These are phyloP conservation scores for Nerophis ophidion DNA, from an alignment of 2,113 vertebrate species.

Conservation along the genomic window DNA sequence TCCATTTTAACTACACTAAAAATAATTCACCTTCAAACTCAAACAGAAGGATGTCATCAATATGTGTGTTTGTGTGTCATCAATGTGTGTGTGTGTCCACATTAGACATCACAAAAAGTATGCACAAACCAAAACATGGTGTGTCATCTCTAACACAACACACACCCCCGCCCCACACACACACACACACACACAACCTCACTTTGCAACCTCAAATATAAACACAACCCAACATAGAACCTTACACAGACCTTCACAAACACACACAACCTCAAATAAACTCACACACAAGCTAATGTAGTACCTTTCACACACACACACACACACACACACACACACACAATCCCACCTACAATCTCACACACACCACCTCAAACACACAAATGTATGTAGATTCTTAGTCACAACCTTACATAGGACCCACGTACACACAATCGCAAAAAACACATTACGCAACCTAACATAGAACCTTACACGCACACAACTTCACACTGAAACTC, in stretches of 20 bases:
- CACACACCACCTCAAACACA: background rate
- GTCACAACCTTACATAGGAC: too few relatives aligned
- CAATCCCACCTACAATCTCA: too few relatives aligned
- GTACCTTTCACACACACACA: too few relatives aligned
- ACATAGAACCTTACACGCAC: background rate
- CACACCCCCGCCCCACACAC: too few relatives aligned
- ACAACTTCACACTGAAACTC: constrained; percentile 7
- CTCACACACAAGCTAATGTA: too few relatives aligned
- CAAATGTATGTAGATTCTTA: background rate
- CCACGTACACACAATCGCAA: background rate
- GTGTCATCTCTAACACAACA: too few relatives aligned
- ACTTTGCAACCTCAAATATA: background rate
- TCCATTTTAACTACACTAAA: background rate
- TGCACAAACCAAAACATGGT: background rate
- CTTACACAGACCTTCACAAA: too few relatives aligned
- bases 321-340: too few relatives aligned
- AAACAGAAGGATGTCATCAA: background rate
- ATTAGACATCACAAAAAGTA: background rate
- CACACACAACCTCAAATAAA: too few relatives aligned
- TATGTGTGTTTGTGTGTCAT: background rate
- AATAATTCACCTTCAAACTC: background rate
- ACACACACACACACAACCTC: too few relatives aligned
- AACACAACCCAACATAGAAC: background rate
- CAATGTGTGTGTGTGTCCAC: background rate
- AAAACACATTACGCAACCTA: background rate